Evolutionary conservation across 2,113 vertebrate species (phyloP).

Genomic region (Rhinichthys klamathensis): DNA sequence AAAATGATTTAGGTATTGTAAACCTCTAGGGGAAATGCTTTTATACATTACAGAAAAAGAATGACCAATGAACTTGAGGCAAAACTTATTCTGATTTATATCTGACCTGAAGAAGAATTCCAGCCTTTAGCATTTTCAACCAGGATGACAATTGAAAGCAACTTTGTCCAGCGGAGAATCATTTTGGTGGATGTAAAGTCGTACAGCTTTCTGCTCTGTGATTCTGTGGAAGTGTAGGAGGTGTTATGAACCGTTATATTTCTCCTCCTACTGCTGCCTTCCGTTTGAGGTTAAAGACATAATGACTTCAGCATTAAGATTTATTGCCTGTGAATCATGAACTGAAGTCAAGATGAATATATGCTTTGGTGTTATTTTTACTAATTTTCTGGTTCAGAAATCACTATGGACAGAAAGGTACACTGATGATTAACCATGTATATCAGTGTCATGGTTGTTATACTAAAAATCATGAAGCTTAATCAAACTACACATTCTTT

Average conservation of each 20-base stretch:
- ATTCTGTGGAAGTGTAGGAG: background rate
- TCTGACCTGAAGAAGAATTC: conserved; percentile 12
- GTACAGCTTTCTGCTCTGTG: background rate
- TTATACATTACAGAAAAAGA: background rate
- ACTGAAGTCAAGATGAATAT: background rate
- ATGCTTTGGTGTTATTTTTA: background rate
- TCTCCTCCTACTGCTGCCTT: conserved; percentile 28
- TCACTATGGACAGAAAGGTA: background rate
- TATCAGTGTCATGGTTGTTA: too few relatives aligned
- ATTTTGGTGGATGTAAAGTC: background rate
- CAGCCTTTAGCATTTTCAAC: background rate
- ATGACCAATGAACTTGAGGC: background rate
- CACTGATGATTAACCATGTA: background rate
- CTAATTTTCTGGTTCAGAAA: background rate
- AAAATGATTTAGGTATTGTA: background rate
- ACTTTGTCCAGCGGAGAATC: background rate
- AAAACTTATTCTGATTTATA: background rate
- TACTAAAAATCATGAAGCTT: background rate
- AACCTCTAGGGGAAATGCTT: background rate
- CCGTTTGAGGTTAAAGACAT: background rate
- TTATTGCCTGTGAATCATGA: background rate
- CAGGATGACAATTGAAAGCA: background rate
- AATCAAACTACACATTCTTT: background rate
- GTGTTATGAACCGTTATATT: background rate
- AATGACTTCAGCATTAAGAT: background rate